phyloP scores from a whole-genome alignment of 2,797 vertebrate genomes.

The Rhabdomys pumilio region DNA sequence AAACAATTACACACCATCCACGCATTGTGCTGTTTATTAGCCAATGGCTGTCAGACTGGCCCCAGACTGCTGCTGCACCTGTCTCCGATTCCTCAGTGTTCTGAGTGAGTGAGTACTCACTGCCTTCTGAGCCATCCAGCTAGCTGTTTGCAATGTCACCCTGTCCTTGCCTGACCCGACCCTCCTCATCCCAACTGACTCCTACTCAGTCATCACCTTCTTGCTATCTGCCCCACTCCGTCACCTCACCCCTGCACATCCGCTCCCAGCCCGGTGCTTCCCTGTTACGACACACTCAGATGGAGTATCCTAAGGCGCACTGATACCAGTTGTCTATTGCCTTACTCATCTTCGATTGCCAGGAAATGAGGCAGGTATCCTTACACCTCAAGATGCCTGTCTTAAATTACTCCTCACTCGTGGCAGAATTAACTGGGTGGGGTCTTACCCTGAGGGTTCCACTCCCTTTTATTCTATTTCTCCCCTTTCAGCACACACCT shows the following conservation, averaged over 20 bases:
- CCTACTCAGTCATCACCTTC: background rate
- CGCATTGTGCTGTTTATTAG: background rate
- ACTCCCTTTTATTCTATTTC: background rate
- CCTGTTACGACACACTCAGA: accelerated
- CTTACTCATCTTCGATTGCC: background rate
- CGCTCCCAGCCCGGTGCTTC: background rate
- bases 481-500: background rate
- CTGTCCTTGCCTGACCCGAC: background rate
- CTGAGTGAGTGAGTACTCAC: accelerated
- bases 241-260: background rate
- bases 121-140: background rate
- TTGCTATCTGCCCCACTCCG: background rate
- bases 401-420: background rate
- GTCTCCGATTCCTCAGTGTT: accelerated
- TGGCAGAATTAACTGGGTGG: background rate
- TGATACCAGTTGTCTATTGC: background rate
- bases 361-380: background rate
- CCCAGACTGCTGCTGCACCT: background rate
- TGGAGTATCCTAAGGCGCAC: background rate
- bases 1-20: background rate
- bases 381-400: background rate
- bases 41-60: background rate
- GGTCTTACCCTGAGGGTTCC: background rate
- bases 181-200: background rate
- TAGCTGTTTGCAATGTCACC: background rate